Evolutionary conservation across 1,140 invertebrate species (phyloP).

Genomic region (Drosophila setifemur): DNA sequence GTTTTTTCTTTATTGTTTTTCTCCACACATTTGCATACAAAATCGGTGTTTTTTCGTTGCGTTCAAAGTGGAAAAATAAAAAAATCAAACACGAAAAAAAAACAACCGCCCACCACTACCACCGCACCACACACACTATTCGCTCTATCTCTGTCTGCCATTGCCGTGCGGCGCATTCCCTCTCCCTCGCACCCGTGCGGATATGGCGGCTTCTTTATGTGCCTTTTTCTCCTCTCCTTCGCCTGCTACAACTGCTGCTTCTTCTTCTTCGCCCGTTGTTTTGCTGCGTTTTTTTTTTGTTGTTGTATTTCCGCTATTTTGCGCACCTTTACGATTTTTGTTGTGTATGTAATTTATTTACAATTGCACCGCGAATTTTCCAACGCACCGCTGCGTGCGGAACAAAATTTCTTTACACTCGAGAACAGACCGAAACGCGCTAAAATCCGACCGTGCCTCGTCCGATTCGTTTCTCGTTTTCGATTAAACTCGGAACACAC

Average conservation of each 20-base stretch:
- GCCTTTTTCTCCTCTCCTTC: constrained; percentile 54
- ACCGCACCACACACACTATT: constrained; percentile 39
- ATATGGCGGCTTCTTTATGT: constrained; percentile 73
- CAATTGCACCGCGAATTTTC: constrained; percentile 10
- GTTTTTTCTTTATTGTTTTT: constrained; percentile 3
- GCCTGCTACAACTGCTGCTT: constrained; percentile 14
- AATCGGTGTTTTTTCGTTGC: constrained; percentile 23
- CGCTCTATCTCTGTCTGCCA: constrained; percentile 23
- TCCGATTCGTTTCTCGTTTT: constrained; percentile 7
- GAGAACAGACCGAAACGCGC: constrained; percentile 28
- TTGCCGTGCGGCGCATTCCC: constrained; percentile 7
- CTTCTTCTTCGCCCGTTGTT: constrained; percentile 30
- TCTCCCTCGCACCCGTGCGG: constrained; percentile 42
- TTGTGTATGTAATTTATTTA: constrained; percentile 18
- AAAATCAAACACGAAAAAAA: constrained; percentile 4
- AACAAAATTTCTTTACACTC: constrained; percentile 31
- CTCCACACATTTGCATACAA: constrained; percentile 6
- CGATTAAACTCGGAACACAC: too few relatives aligned
- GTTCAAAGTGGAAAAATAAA: neutral
- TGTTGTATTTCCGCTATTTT: constrained; percentile 27
- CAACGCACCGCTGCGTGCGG: too few relatives aligned
- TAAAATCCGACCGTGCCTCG: constrained; percentile 19
- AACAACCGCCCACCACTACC: constrained; percentile 52
- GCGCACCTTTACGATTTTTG: constrained; percentile 20
- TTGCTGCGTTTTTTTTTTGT: constrained; percentile 34